phyloP scores from a whole-genome alignment of 1,140 invertebrate genomes.

The Drosophila bifasciata region DNA sequence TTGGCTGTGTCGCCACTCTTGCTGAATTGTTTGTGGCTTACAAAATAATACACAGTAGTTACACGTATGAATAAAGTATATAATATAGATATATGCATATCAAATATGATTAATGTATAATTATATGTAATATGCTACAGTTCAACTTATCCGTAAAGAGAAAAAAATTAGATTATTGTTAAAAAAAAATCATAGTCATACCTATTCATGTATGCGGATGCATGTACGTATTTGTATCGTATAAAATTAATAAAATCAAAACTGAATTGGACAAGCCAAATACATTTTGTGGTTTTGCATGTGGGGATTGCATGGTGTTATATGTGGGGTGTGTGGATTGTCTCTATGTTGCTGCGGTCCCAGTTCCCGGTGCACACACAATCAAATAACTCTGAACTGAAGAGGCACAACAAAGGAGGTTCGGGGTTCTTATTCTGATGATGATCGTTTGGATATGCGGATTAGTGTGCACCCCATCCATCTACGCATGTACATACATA shows the following conservation, averaged over 20 bases:
- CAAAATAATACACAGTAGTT: constrained; percentile 51
- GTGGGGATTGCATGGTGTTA: constrained; percentile 2
- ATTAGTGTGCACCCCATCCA: too few relatives aligned
- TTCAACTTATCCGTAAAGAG: constrained; percentile 32
- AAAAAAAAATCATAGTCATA: constrained; percentile 7
- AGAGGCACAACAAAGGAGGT: constrained; percentile 24
- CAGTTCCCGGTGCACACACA: not conserved
- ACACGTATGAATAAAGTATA: constrained; percentile 51
- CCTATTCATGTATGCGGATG: constrained; percentile 7
- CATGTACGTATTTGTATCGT: constrained; percentile 24
- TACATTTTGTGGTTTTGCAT: constrained; percentile 17
- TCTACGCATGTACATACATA: too few relatives aligned
- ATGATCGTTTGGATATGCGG: too few relatives aligned
- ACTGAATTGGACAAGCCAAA: constrained; percentile 25
- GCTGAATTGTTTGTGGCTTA: constrained; percentile 38
- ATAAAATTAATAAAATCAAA: constrained; percentile 29
- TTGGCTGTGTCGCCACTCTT: constrained; percentile 27
- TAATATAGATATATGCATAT: constrained; percentile 43
- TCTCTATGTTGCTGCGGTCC: not conserved
- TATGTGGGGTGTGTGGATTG: constrained; percentile 7
- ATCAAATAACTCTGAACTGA: not conserved
- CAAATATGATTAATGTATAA: constrained; percentile 42
- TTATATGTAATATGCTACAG: constrained; percentile 34
- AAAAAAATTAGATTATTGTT: constrained; percentile 20
- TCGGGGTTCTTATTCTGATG: not conserved